Evolutionary conservation across 2,888 invertebrate species (phyloP).

Genomic region (Caenorhabditis wallacei): DNA sequence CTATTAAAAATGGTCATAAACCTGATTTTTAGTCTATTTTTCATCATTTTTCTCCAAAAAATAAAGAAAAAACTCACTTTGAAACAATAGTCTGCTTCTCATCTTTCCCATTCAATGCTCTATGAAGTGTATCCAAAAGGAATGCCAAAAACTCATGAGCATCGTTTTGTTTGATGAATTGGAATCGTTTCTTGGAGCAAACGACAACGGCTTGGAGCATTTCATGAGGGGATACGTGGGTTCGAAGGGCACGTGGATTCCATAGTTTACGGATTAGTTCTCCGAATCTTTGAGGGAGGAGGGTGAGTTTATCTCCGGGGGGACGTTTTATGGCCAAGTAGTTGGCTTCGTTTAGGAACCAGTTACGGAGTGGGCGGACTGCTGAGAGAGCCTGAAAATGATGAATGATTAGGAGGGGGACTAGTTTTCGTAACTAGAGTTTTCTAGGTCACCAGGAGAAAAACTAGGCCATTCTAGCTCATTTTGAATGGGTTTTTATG

Average conservation of each 20-base stretch:
- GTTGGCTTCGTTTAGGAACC: constrained; percentile 94
- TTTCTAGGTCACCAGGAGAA: too few species aligned
- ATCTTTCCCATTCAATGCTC: constrained; percentile 94
- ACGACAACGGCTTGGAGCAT: constrained; percentile 93
- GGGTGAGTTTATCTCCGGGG: constrained; percentile 94
- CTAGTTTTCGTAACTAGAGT: too few species aligned
- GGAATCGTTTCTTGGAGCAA: constrained; percentile 98
- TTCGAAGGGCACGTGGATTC: constrained; percentile 99
- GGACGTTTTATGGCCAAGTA: constrained; percentile 91
- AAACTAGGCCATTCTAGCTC: too few species aligned
- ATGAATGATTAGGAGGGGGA: not conserved
- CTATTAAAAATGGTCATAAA: too few species aligned
- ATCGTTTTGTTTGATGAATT: constrained; percentile 98
- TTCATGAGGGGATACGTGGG: constrained; percentile 99
- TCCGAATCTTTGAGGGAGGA: constrained; percentile 88
- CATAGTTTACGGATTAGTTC: constrained; percentile 90
- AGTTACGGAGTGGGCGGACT: constrained; percentile 94
- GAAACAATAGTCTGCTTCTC: constrained; percentile 88
- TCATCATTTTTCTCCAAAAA: not conserved
- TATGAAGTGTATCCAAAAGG: constrained; percentile 96
- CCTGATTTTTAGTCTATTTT: not conserved
- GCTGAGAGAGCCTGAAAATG: constrained; percentile 92
- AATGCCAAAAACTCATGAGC: constrained; percentile 98
- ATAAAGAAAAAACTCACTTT: too few species aligned
- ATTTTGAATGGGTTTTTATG: too few species aligned